phyloP scores from a whole-genome alignment of 23 tunicate species.

The Trididemnum nubilum region DNA sequence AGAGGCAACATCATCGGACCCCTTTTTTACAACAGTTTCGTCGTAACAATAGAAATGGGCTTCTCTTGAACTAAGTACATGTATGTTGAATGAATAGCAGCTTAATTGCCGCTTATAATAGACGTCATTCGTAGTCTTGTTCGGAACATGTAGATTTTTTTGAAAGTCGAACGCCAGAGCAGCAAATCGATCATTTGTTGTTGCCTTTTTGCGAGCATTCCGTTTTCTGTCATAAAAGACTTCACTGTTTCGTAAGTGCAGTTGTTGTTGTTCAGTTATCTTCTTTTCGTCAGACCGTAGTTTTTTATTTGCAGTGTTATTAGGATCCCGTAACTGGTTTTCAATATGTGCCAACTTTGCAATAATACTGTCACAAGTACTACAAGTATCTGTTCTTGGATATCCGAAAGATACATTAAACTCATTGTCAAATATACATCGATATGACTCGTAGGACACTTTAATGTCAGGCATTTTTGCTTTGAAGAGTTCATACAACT shows the following conservation, averaged over 20 bases:
- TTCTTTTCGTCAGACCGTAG: constrained; percentile 5
- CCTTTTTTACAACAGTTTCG: constrained; percentile 9
- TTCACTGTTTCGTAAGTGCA: constrained; percentile 24
- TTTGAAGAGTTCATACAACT: not conserved
- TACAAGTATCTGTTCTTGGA: constrained; percentile 23
- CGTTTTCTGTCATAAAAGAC: constrained; percentile 1
- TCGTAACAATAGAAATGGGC: constrained; percentile 20
- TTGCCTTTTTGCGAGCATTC: constrained; percentile 20
- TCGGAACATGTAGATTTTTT: constrained; percentile 24
- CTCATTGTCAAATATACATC: not conserved
- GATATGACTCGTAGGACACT: constrained; percentile 25
- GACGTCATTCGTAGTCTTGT: constrained; percentile 19
- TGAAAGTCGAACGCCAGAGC: constrained; percentile 25
- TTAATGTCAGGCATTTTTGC: not conserved
- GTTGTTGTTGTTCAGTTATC: not conserved
- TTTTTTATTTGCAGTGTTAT: not conserved
- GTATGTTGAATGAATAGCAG: constrained; percentile 14
- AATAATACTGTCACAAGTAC: constrained; percentile 7
- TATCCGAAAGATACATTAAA: constrained; percentile 3
- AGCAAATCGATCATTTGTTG: constrained; percentile 1
- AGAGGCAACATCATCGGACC: constrained; percentile 8
- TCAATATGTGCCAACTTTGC: not conserved
- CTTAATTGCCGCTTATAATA: not conserved
- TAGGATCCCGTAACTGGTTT: constrained; percentile 1
- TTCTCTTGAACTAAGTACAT: constrained; percentile 22